Evolutionary conservation across 2,888 invertebrate genomes (phyloP).

Genomic region (Linyphia triangularis): DNA sequence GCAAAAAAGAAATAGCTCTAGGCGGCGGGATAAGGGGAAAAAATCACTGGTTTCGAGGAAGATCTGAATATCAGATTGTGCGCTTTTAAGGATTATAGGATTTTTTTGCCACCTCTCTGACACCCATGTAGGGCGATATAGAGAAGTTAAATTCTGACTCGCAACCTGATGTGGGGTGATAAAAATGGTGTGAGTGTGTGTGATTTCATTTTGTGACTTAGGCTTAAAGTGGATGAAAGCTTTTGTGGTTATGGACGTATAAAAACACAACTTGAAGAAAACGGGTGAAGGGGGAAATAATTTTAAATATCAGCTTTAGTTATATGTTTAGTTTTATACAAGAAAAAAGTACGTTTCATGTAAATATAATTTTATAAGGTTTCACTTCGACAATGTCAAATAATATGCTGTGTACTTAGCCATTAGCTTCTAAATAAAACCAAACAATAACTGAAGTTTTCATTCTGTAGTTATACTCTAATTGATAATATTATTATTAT

Average conservation of each 20-base stretch:
- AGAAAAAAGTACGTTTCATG: too few species aligned
- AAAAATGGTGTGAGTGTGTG: slow-evolving; percentile 62
- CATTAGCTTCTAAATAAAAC: too few species aligned
- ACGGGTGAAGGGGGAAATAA: too few species aligned
- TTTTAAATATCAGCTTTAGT: too few species aligned
- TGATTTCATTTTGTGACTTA: slow-evolving; percentile 43
- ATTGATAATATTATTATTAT: too few species aligned
- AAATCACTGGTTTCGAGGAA: slow-evolving; percentile 32
- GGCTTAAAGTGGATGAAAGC: slow-evolving; percentile 25
- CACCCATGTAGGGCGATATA: slow-evolving; percentile 24
- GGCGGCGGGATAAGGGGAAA: not conserved
- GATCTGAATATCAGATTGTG: slow-evolving; percentile 74
- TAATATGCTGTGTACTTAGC: too few species aligned
- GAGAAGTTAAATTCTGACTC: slow-evolving; percentile 65
- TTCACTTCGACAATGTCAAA: too few species aligned
- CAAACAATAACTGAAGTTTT: too few species aligned
- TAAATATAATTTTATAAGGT: too few species aligned
- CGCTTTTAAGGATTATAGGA: slow-evolving; percentile 67
- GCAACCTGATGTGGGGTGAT: slow-evolving; percentile 66
- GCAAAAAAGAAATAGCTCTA: slow-evolving; percentile 22
- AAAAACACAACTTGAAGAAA: slow-evolving; percentile 9
- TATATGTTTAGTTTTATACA: too few species aligned
- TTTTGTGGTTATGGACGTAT: slow-evolving; percentile 52
- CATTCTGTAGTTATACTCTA: too few species aligned
- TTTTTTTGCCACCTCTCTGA: slow-evolving; percentile 20